Evolutionary conservation across 2,888 invertebrate species (phyloP).

Genomic region (Schrankia costaestrigalis): DNA sequence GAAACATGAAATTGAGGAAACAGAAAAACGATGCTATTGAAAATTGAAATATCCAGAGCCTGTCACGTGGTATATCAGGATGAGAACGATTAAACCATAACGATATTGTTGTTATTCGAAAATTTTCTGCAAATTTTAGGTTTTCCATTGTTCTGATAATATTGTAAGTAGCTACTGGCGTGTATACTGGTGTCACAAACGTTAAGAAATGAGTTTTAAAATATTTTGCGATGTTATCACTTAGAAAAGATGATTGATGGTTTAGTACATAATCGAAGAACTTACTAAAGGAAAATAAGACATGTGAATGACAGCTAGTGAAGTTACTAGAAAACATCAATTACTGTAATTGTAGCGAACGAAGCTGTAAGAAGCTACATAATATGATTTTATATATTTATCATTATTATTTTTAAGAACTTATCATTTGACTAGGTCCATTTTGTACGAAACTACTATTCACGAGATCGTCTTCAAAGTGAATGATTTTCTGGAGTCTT

Average conservation of each 20-base stretch:
- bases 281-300: slow-evolving; percentile 27
- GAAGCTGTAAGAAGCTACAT: too few relatives aligned
- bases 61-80: slow-evolving; percentile 33
- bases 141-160: slow-evolving; percentile 19
- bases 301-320: slow-evolving; percentile 32
- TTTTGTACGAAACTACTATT: too few relatives aligned
- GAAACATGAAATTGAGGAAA: slow-evolving; percentile 25
- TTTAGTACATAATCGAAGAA: slow-evolving; percentile 3
- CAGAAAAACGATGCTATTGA: slow-evolving; percentile 13
- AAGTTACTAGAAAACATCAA: slow-evolving; percentile 8
- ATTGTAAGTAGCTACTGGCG: background rate
- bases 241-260: background rate
- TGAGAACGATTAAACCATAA: slow-evolving; percentile 42
- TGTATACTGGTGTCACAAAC: background rate
- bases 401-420: too few relatives aligned
- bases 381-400: too few relatives aligned
- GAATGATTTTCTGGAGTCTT: too few relatives aligned
- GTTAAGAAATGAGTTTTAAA: background rate
- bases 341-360: slow-evolving; percentile 3
- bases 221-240: background rate
- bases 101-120: slow-evolving; percentile 34
- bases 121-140: slow-evolving; percentile 40
- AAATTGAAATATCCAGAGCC: slow-evolving; percentile 35
- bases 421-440: too few relatives aligned
- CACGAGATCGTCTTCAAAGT: too few relatives aligned